Base-by-base conservation (phyloP, 2,888 invertebrate species). In the Eupelmus urozonus region DNA sequence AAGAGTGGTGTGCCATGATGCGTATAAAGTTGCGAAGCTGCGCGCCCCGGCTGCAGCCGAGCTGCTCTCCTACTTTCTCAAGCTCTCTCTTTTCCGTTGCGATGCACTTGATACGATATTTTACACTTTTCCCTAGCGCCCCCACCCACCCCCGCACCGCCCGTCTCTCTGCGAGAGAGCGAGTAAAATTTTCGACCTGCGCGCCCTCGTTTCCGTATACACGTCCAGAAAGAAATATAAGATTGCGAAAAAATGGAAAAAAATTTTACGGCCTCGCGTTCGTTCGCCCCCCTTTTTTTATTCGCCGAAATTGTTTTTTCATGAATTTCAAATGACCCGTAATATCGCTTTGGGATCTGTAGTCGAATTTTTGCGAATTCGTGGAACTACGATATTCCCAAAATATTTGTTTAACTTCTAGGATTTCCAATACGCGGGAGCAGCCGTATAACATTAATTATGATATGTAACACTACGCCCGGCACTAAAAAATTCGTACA, bases 11-110 rank as follows among this genome's bases (percentile, higher is more conserved):
- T 29, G 42, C 53, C 25, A 5, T 11, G 40, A 73, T 63, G 63
- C 55, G 55, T 42, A 34, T 23, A 57, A 57, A 73, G 57, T 45
- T 57, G 42, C 23, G 27, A 55, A 45, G 70, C 13, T 42, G 42
- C 55, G 25, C 34, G 3, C 34, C 34, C 34, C 25, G 9, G 13
- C 7, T n/a, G 20, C 23, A 25, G 69, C 5, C 18, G n/a, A 42
- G 0, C n/a, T 29, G 13, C 60, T 60, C 66, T 25, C 27, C n/a
- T 57, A 42, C 49, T 27, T 29, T 40, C 60, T 51, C 20, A 16
- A 20, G 45, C 49, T 34, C 23, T n/a, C 23, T 20, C 34, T 13
- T 11, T 18, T 25, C 42, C 27, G 13, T 20, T 7, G 69, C 34
- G n/a, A 59, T 45, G 34, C 27, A 51, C 51, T 51, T 62, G 23